Conservation (phyloP, 1,140 invertebrate genomes). For the Euura saliciscinereae region DNA sequence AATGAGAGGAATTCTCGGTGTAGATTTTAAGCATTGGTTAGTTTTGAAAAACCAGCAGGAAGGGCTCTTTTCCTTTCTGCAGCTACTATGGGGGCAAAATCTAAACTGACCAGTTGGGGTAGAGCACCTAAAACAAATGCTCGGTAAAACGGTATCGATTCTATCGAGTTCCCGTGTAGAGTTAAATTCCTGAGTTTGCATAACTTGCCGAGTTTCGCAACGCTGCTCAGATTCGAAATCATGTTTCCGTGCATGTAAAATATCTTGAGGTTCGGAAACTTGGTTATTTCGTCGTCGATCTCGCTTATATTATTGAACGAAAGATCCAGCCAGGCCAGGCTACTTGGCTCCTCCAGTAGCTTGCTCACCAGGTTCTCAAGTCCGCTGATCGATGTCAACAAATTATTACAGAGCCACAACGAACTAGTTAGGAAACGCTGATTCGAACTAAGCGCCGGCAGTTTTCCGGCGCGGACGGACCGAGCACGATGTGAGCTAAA, state of each 20-base stretch:
- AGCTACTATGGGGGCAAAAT: conserved; percentile 54
- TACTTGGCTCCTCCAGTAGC: conserved; percentile 49
- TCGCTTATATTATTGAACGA: conserved; percentile 60
- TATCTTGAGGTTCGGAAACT: conserved; percentile 51
- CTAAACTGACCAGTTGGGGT: conserved; percentile 58
- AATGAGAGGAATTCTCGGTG: background rate
- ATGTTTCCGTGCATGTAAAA: conserved; percentile 63
- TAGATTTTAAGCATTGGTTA: conserved; percentile 25
- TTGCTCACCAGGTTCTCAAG: conserved; percentile 48
- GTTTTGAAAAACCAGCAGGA: conserved; percentile 44
- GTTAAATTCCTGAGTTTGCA: conserved; percentile 57
- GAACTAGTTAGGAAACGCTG: conserved; percentile 57
- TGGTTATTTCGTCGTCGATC: conserved; percentile 52
- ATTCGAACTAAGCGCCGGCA: conserved; percentile 45
- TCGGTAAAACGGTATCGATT: conserved; percentile 54
- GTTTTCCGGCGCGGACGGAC: conserved; percentile 44
- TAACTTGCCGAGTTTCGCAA: conserved; percentile 53
- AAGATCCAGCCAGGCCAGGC: conserved; percentile 62
- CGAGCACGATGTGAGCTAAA: conserved; percentile 37
- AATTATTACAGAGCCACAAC: conserved; percentile 64
- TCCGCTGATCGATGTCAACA: conserved; percentile 47
- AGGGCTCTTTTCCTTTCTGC: conserved; percentile 41
- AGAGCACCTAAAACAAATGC: conserved; percentile 55
- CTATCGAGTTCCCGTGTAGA: conserved; percentile 63
- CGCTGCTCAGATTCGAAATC: conserved; percentile 51